Conservation (phyloP, 2,797 vertebrate genomes). For the Siniperca undulata region DNA sequence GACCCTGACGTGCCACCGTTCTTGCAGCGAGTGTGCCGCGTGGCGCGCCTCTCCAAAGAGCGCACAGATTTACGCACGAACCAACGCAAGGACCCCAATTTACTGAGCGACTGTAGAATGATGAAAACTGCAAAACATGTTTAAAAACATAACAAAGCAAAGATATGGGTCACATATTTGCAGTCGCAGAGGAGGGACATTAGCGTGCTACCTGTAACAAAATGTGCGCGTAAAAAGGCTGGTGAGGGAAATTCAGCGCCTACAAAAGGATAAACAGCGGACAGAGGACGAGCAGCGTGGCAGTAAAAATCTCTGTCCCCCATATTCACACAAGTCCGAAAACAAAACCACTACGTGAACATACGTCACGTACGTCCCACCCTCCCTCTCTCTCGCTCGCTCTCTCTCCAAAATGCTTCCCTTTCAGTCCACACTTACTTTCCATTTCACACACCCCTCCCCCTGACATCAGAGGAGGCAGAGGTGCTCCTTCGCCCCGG, state of each 20-base stretch:
- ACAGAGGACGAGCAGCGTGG: not conserved
- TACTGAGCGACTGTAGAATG: accelerated
- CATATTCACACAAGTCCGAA: conserved; percentile 26
- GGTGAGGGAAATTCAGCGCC: not conserved
- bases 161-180: accelerated
- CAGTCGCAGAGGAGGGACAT: not conserved
- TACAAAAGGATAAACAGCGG: not conserved
- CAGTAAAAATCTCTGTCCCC: not conserved
- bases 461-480: conserved; percentile 82
- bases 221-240: conserved; percentile 26
- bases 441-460: conserved; percentile 71
- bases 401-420: conserved; percentile 40
- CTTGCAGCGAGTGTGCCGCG: not conserved
- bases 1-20: conserved; percentile 40
- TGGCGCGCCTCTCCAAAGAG: conserved; percentile 6
- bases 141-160: too few relatives aligned
- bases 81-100: accelerated
- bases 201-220: not conserved
- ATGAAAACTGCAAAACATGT: not conserved
- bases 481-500: conserved; percentile 79
- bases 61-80: conserved; percentile 35
- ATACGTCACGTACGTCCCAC: conserved; percentile 52
- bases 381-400: conserved; percentile 28
- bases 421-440: conserved; percentile 65
- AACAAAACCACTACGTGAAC: conserved; percentile 24